Conservation (phyloP, 1,140 invertebrate species). For the Latrodectus geometricus region DNA sequence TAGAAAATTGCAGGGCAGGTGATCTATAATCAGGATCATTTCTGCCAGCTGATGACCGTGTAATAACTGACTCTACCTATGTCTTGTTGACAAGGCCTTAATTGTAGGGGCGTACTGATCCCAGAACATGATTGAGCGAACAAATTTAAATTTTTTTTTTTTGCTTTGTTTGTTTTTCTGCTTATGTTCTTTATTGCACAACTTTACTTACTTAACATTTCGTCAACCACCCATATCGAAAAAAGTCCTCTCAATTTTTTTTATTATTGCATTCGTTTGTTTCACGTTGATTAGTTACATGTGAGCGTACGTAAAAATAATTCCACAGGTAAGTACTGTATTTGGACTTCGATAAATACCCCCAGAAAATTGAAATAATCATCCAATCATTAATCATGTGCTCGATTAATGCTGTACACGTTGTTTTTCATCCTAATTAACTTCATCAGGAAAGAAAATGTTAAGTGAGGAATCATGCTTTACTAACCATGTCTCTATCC, state of each 20-base stretch:
- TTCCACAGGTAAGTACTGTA: too few relatives aligned
- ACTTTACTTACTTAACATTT: not conserved
- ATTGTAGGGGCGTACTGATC: slow-evolving; percentile 54
- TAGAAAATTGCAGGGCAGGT: slow-evolving; percentile 58
- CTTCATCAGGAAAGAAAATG: too few relatives aligned
- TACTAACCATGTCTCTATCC: too few relatives aligned
- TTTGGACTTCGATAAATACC: too few relatives aligned
- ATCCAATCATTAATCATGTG: too few relatives aligned
- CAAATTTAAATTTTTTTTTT: slow-evolving; percentile 36
- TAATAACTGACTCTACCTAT: slow-evolving; percentile 50
- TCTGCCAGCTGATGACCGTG: slow-evolving; percentile 52
- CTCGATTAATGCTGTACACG: too few relatives aligned
- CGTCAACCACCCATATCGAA: not conserved
- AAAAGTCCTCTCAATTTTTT: not conserved
- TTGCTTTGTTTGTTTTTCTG: not conserved
- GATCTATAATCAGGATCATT: slow-evolving; percentile 59
- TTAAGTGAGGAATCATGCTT: too few relatives aligned
- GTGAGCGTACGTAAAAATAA: not conserved
- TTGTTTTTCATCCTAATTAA: too few relatives aligned
- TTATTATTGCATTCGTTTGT: not conserved
- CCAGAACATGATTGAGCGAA: slow-evolving; percentile 48
- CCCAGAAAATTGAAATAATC: too few relatives aligned
- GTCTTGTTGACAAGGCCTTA: slow-evolving; percentile 53
- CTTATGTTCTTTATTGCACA: not conserved
- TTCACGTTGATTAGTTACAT: not conserved